A percentile compares a stretch with the other conserved stretches of the same genome.
phyloP scores from a whole-genome alignment of 64 coral and sea anemone genomes.

The Astreopora myriophthalma region DNA sequence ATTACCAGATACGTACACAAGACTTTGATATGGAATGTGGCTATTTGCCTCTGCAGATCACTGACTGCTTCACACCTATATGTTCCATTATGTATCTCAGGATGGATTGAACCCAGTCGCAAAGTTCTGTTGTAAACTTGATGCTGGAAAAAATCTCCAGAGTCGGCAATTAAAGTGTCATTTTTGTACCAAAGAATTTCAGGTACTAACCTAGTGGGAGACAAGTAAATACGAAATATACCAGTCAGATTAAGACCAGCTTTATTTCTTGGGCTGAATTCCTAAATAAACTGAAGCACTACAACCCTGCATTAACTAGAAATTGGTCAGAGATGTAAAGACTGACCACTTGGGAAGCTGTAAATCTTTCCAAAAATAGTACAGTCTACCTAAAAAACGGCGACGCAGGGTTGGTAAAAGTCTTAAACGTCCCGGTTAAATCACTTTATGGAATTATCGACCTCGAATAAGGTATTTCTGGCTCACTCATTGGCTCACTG shows the following conservation, averaged over 20 bases:
- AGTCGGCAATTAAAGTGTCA: neutral
- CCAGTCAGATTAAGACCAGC: neutral
- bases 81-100: neutral
- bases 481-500: too few relatives aligned
- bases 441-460: too few relatives aligned
- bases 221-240: neutral
- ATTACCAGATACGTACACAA: neutral
- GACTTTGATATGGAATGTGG: neutral
- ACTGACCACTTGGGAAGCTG: too few relatives aligned
- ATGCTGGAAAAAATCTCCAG: neutral
- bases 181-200: constrained; percentile 13
- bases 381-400: too few relatives aligned
- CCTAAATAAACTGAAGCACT: neutral
- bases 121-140: neutral
- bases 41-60: neutral
- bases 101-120: neutral
- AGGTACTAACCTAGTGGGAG: neutral
- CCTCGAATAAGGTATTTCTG: too few relatives aligned
- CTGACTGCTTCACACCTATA: neutral
- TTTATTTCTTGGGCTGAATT: neutral
- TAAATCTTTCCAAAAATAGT: too few relatives aligned
- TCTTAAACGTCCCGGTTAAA: too few relatives aligned
- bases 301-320: neutral
- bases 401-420: too few relatives aligned
- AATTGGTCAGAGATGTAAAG: too few relatives aligned